These are phyloP conservation scores for Paramormyrops kingsleyae DNA, from an alignment of 2,113 vertebrate genomes.

Conservation along the genomic window DNA sequence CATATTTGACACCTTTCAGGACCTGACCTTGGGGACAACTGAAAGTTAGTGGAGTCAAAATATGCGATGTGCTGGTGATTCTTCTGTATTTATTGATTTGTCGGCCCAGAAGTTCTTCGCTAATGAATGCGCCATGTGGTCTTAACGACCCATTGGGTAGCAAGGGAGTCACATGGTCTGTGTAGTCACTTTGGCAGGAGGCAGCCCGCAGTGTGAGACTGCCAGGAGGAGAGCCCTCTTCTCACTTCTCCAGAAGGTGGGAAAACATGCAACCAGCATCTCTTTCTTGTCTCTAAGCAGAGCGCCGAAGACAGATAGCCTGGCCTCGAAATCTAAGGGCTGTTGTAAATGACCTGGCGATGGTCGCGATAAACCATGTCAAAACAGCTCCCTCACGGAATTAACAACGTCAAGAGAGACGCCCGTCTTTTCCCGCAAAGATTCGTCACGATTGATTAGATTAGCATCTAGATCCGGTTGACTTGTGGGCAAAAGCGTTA, in stretches of 20 bases:
- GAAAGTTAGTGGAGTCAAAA: neutral
- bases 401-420: slow-evolving; percentile 49
- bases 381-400: slow-evolving; percentile 62
- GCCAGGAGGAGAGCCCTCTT: slow-evolving; percentile 51
- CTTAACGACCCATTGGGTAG: neutral
- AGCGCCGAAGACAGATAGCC: slow-evolving; percentile 58
- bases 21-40: neutral
- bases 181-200: slow-evolving; percentile 43
- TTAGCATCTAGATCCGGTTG: slow-evolving; percentile 62
- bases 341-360: slow-evolving; percentile 69
- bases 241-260: slow-evolving; percentile 56
- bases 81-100: neutral
- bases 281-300: slow-evolving; percentile 59
- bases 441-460: slow-evolving; percentile 64
- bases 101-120: neutral
- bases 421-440: slow-evolving; percentile 50
- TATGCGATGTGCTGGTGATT: neutral
- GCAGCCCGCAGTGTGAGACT: slow-evolving; percentile 56
- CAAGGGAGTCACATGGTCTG: slow-evolving; percentile 41
- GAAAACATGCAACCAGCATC: slow-evolving; percentile 68
- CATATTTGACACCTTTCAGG: neutral
- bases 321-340: slow-evolving; percentile 55
- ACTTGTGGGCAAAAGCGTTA: slow-evolving; percentile 50
- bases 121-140: neutral
- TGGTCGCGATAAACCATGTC: slow-evolving; percentile 68